Conservation (phyloP, 2,797 vertebrate genomes). For the Pseudomugil gertrudae region DNA sequence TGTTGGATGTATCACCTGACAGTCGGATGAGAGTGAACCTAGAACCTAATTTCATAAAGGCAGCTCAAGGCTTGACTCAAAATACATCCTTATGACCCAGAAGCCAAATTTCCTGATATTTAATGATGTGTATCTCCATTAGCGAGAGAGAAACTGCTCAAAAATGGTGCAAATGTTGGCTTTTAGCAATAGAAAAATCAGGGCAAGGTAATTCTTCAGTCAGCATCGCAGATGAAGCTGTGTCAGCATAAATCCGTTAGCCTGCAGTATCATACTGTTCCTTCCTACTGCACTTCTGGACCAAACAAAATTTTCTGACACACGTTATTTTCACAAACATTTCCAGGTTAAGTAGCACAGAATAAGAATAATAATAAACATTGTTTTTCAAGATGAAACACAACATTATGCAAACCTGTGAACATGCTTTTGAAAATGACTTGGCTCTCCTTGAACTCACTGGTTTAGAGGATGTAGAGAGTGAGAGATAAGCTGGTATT, state of each 20-base stretch:
- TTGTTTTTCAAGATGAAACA: slow-evolving; percentile 15
- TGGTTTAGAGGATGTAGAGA: neutral
- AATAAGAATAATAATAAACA: slow-evolving; percentile 12
- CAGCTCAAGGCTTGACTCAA: neutral
- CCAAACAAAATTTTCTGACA: slow-evolving; percentile 19
- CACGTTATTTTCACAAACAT: slow-evolving; percentile 47
- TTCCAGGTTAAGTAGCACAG: neutral
- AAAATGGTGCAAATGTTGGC: neutral
- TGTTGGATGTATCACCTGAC: neutral
- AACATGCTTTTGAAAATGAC: slow-evolving; percentile 6
- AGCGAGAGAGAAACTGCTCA: neutral
- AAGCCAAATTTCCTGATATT: neutral
- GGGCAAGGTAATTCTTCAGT: neutral
- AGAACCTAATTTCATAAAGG: neutral
- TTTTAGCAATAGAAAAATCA: neutral
- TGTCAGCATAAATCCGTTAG: slow-evolving; percentile 8
- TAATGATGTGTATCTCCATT: neutral
- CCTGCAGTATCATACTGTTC: slow-evolving; percentile 3
- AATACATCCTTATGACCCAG: neutral
- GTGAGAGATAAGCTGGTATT: slow-evolving; percentile 14
- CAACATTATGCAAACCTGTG: slow-evolving; percentile 13
- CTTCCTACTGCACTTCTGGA: neutral
- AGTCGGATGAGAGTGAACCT: no score
- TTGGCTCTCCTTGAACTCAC: slow-evolving; percentile 17
- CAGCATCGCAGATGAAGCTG: neutral